Conservation (phyloP, 2,888 invertebrate species). For the Cinara cedri region DNA sequence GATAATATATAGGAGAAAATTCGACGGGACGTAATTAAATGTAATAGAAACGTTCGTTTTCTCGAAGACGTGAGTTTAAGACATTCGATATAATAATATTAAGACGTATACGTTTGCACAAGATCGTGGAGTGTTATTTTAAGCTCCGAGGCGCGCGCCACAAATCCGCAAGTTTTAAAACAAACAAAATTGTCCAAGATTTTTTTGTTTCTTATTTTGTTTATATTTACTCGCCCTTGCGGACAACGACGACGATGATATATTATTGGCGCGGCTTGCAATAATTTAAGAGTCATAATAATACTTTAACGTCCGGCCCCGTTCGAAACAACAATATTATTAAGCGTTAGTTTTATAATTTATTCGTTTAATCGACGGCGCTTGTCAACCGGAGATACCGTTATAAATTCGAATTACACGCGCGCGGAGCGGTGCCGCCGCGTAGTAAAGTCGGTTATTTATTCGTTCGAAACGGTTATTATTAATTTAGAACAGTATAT, state of each 20-base stretch:
- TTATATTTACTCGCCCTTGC: neutral
- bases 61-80: too few species aligned
- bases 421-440: neutral
- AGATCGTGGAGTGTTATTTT: neutral
- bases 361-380: constrained; percentile 28
- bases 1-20: too few species aligned
- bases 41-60: too few species aligned
- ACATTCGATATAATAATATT: too few species aligned
- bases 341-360: constrained; percentile 48
- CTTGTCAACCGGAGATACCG: constrained; percentile 24
- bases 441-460: constrained; percentile 9
- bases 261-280: neutral
- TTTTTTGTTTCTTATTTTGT: too few species aligned
- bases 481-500: too few species aligned
- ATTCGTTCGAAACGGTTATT: constrained; percentile 30
- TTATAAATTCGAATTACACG: constrained; percentile 37
- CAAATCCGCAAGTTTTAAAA: too few species aligned
- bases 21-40: too few species aligned
- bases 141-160: too few species aligned
- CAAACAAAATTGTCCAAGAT: neutral
- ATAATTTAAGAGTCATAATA: constrained; percentile 30
- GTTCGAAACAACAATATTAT: constrained; percentile 24
- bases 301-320: neutral
- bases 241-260: neutral
- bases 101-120: too few species aligned